Evolutionary conservation across 1,140 invertebrate genomes (phyloP), one percentile per base, ranked within the genome.

Genomic region (Ephestia elutella): DNA sequence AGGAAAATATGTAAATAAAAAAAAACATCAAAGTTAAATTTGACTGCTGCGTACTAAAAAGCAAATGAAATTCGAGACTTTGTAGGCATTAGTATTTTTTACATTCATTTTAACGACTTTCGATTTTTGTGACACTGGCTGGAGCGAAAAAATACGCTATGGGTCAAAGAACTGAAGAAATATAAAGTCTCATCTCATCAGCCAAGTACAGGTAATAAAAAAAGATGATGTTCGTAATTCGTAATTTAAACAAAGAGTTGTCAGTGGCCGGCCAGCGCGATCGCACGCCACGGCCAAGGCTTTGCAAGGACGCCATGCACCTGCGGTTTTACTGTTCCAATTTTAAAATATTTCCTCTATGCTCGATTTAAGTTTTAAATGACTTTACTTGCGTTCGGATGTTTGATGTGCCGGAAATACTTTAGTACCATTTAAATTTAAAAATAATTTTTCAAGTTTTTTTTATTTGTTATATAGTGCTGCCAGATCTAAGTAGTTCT

Each of bases 181-280:
- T 15, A 44, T 15, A 17, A 44, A 44, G 10, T 35, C 32, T 35
- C 28, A 48, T 54, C 13, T 44, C 38, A 44, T 44, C 38, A 44
- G 35, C 20, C 35, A 60, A 73, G 55, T 65, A 77, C 71, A 74
- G 77, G 78, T 67, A 80, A 81, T 63, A 60, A 71, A 61, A 71
- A 65, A 60, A 70, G 65, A 57, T 68, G 75, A 72, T 65, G 75
- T 71, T 76, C 77, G 78, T 71, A 71, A 82, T 84, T 70, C 73
- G 66, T 62, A 65, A 59, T 70, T 73, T 67, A 80, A 78, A 84
- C 82, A 84, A 84, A 82, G 82, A 78, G 66, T 75, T 67, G 78
- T 66, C 65, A 78, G 68, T 62, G 69, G 61, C 61, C 70, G 63
- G 65, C 67, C 72, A 68, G 69, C 63, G 71, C 73, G 70, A 68